Percentiles rank a stretch among this genome's conserved stretches.
Conservation (phyloP, 2,113 vertebrate genomes). For the Chionis minor region DNA sequence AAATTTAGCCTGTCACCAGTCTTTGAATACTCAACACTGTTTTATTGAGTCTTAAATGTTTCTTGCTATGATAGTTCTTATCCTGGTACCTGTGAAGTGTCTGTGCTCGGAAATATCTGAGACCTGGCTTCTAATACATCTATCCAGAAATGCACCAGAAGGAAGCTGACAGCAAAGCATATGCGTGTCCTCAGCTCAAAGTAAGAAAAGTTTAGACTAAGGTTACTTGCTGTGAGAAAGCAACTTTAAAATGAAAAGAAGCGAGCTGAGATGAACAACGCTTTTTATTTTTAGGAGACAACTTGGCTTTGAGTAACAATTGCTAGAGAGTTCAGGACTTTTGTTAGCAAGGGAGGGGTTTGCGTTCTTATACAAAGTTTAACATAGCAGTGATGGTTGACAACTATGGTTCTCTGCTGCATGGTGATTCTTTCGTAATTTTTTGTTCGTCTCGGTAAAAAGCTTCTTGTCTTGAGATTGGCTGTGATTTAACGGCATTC, state of each 20-base stretch:
- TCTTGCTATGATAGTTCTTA: neutral
- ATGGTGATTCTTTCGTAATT: neutral
- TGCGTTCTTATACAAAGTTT: neutral
- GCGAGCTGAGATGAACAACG: neutral
- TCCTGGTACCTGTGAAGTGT: neutral
- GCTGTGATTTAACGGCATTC: constrained; percentile 17
- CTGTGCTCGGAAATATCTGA: neutral
- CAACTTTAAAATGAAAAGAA: neutral
- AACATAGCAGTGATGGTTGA: neutral
- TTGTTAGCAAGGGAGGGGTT: neutral
- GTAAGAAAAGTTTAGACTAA: neutral
- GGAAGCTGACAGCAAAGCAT: neutral
- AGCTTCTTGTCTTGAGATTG: neutral
- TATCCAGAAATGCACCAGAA: neutral
- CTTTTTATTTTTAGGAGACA: neutral
- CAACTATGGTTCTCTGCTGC: neutral
- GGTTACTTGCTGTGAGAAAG: neutral
- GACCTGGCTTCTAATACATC: neutral
- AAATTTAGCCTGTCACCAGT: neutral
- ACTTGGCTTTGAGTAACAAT: neutral
- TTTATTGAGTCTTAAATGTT: neutral
- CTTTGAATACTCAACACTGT: neutral
- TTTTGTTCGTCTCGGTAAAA: neutral
- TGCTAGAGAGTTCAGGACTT: neutral
- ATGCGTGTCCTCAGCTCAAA: neutral